Base-by-base conservation (phyloP, 2,113 vertebrate genomes). In the Indicator indicator region DNA sequence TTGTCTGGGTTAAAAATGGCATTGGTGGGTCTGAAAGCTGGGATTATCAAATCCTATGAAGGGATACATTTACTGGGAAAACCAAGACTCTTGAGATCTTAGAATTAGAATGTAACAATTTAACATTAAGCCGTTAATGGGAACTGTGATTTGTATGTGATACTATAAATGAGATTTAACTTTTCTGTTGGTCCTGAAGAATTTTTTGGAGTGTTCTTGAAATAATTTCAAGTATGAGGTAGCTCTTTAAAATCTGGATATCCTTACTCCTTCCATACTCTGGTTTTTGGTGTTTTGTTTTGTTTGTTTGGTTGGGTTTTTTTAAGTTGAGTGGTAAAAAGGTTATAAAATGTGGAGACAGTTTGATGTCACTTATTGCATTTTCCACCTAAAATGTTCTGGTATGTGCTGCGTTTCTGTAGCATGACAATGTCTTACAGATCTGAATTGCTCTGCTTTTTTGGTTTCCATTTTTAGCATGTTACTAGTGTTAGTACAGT, bases 1-100 rank as follows among this genome's bases (percentile, higher is more conserved):
- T 81, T 68, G 52, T 91, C 78, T 88, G 48, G 71, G 44, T 85
- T 86, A 84, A 95, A 95, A 96, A 89, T 84, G 56, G 63, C 75
- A 88, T 79, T 1, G 2, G 26, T 78, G 46, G 6, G 7, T 80
- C 68, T 88, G 83, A 69, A 67, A 83, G 32, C 32, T 80, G 68
- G 18, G 38, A 58, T 67, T 82, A 91, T 78, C 44, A 67, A 69
- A 86, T 86, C 32, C 58, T 91, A 7, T 38, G 28, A 4, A 11
- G 68, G 23, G 64, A 33, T 86, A 67, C 12, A 42, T 9, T 28
- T 64, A 38, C 60, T 86, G 30, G 7, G 23, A 19, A 77, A 81
- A 91, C 32, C 28, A 78, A 1, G 2, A 3, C 50, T 76, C 54
- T 75, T 20, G 18, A 4, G 58, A 69, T 67, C 44, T 85, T 70